A percentile compares a stretch with the other conserved stretches of the same genome.
Conservation (phyloP, 1,140 invertebrate genomes). For the Ptiloglossa arizonensis region DNA sequence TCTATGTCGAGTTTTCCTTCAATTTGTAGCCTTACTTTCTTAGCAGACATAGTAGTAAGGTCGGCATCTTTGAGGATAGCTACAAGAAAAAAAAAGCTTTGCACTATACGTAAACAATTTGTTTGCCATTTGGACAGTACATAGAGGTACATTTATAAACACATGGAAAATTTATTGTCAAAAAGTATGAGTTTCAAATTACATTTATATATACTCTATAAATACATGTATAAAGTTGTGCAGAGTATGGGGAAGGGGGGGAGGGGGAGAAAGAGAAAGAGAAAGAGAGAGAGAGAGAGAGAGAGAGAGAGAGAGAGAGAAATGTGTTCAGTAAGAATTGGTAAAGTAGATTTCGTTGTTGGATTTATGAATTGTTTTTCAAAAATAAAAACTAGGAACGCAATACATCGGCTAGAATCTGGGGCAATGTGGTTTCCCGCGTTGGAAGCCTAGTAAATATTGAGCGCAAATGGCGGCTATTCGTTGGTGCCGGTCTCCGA, state of each 20-base stretch:
- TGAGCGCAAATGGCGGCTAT: conserved; percentile 70
- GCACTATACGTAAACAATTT: not conserved
- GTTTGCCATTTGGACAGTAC: not conserved
- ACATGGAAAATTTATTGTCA: not conserved
- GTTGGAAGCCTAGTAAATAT: conserved; percentile 66
- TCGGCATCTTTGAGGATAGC: conserved; percentile 94
- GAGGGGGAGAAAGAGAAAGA: no score
- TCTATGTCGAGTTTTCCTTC: conserved; percentile 91
- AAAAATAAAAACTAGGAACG: not conserved
- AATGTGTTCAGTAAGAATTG: not conserved
- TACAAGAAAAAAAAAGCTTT: conserved; percentile 80
- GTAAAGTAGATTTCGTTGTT: not conserved
- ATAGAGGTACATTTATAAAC: not conserved
- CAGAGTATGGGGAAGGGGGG: not conserved
- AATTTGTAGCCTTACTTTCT: conserved; percentile 94
- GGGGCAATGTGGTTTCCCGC: conserved; percentile 63
- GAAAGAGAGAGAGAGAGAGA: no score
- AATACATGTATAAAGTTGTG: conserved; percentile 11
- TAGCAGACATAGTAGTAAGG: conserved; percentile 91
- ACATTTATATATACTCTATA: conserved; percentile 7
- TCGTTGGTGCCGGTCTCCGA: conserved; percentile 54
- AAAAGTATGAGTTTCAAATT: conserved; percentile 23
- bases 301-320: no score
- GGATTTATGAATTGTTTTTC: not conserved
- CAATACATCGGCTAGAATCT: not conserved